phyloP scores from a whole-genome alignment of 1,140 invertebrate genomes.

The Heterodera schachtii region DNA sequence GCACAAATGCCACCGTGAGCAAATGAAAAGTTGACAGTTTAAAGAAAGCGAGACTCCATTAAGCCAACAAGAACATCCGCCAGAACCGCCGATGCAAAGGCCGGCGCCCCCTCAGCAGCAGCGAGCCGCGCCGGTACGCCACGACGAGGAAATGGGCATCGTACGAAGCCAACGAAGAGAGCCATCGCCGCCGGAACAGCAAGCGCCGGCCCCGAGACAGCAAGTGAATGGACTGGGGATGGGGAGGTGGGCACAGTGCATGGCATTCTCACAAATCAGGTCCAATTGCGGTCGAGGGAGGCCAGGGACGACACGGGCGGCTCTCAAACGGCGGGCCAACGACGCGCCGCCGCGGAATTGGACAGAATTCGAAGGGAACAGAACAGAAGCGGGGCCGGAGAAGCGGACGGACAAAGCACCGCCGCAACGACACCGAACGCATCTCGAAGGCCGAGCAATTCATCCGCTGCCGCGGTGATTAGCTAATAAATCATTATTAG shows the following conservation, averaged over 20 bases:
- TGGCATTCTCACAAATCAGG: slow-evolving; percentile 19
- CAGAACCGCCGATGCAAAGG: slow-evolving; percentile 19
- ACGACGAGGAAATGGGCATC: slow-evolving; percentile 66
- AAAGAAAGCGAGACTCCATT: slow-evolving; percentile 17
- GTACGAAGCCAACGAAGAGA: slow-evolving; percentile 44
- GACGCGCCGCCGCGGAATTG: slow-evolving; percentile 48
- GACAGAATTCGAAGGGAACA: slow-evolving; percentile 58
- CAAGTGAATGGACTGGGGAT: slow-evolving; percentile 37
- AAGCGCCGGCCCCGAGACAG: slow-evolving; percentile 53
- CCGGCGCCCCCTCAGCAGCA: slow-evolving; percentile 37
- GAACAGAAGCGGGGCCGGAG: slow-evolving; percentile 37
- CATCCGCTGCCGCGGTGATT: slow-evolving; percentile 31
- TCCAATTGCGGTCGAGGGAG: slow-evolving; percentile 34
- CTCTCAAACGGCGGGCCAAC: slow-evolving; percentile 55
- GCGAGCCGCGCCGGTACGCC: slow-evolving; percentile 26
- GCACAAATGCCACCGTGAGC: slow-evolving; percentile 52
- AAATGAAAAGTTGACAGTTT: neutral
- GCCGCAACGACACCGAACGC: slow-evolving; percentile 1
- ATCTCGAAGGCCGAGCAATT: slow-evolving; percentile 34
- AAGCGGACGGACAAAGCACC: slow-evolving; percentile 12
- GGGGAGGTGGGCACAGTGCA: too few relatives aligned
- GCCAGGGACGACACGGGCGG: slow-evolving; percentile 22
- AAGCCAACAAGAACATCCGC: slow-evolving; percentile 34
- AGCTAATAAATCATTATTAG: neutral
- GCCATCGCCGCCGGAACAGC: slow-evolving; percentile 42